These are phyloP conservation scores for Bembecia ichneumoniformis DNA, from an alignment of 2,888 invertebrate species.

Conservation along the genomic window DNA sequence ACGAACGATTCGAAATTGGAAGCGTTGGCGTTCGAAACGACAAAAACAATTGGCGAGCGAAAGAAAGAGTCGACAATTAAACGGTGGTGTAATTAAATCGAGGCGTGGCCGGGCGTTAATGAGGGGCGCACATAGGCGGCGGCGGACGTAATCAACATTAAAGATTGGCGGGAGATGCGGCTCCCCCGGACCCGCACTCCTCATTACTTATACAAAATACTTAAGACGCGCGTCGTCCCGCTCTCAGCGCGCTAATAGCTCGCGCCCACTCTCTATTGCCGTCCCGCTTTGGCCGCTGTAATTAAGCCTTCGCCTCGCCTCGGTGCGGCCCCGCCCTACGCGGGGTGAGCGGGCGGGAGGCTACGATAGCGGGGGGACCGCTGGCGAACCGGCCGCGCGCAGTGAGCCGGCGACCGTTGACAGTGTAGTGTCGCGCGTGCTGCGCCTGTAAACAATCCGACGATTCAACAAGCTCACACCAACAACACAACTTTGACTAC, in stretches of 20 bases:
- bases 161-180: constrained; percentile 72
- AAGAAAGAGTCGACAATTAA: constrained; percentile 47
- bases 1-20: constrained; percentile 17
- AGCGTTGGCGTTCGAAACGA: constrained; percentile 23
- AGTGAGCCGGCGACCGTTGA: constrained; percentile 70
- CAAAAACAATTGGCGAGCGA: constrained; percentile 34
- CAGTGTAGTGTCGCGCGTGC: constrained; percentile 56
- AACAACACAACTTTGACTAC: constrained; percentile 61
- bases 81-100: constrained; percentile 60
- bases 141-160: constrained; percentile 68
- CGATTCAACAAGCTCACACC: constrained; percentile 38
- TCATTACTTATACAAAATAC: constrained; percentile 75
- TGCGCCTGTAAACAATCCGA: constrained; percentile 43
- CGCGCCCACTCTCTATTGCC: constrained; percentile 71
- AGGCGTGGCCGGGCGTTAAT: constrained; percentile 69
- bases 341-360: constrained; percentile 24
- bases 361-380: constrained; percentile 26
- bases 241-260: constrained; percentile 78
- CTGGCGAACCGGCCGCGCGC: constrained; percentile 41
- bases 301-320: constrained; percentile 66
- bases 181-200: constrained; percentile 65
- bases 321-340: constrained; percentile 59
- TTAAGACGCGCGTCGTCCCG: constrained; percentile 73
- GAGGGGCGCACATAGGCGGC: constrained; percentile 67
- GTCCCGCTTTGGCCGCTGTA: constrained; percentile 64